These are phyloP conservation scores for Dynastes tityus DNA, from an alignment of 2,888 invertebrate species.

Conservation along the genomic window DNA sequence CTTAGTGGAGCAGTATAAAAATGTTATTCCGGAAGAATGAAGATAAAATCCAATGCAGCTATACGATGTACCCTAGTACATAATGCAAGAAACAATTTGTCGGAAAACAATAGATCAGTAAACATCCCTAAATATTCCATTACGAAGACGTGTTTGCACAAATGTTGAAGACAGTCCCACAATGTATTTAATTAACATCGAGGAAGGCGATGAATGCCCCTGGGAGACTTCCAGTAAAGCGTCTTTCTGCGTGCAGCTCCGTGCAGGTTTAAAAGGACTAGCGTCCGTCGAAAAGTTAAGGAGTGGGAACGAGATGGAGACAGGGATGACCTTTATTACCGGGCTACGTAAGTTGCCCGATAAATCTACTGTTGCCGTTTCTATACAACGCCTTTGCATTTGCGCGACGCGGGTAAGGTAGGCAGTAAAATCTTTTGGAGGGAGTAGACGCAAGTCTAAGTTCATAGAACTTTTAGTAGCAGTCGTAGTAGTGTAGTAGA, in stretches of 20 bases:
- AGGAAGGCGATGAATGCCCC: slow-evolving; percentile 28
- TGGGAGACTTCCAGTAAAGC: slow-evolving; percentile 6
- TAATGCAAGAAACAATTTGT: slow-evolving; percentile 37
- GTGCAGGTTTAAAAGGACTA: not conserved
- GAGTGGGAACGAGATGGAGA: not conserved
- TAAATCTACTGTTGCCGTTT: slow-evolving; percentile 14
- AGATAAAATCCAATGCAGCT: slow-evolving; percentile 17
- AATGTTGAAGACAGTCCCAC: slow-evolving; percentile 34
- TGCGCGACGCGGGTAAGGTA: not conserved
- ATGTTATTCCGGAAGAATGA: not conserved
- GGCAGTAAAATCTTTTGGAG: slow-evolving; percentile 5
- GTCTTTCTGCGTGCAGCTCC: slow-evolving; percentile 4
- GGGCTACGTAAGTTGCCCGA: slow-evolving; percentile 7
- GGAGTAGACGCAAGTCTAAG: not conserved
- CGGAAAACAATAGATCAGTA: slow-evolving; percentile 34
- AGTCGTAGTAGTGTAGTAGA: not conserved
- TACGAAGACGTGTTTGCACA: slow-evolving; percentile 29
- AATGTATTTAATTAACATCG: slow-evolving; percentile 46
- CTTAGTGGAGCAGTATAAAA: no score
- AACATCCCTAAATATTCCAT: slow-evolving; percentile 45
- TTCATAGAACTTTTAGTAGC: slow-evolving; percentile 16
- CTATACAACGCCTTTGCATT: not conserved
- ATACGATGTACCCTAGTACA: not conserved
- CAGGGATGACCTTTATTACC: slow-evolving; percentile 11
- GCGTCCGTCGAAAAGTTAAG: not conserved